Evolutionary conservation across 2,888 invertebrate species (phyloP).

Genomic region (Apotomis turbidana): DNA sequence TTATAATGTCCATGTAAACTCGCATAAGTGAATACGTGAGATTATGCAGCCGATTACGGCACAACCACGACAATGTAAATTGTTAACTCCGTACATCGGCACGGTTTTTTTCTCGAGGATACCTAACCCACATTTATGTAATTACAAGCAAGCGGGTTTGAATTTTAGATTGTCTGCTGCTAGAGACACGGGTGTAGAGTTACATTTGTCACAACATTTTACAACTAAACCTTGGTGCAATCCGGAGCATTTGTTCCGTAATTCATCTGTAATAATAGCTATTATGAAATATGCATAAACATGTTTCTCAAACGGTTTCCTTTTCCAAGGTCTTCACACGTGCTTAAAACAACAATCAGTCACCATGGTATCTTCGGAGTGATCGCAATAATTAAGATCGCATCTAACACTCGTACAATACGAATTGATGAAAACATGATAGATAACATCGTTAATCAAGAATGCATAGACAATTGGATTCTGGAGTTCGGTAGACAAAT

Average conservation of each 20-base stretch:
- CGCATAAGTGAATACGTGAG: conserved; percentile 51
- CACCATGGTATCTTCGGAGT: conserved; percentile 17
- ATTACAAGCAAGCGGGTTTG: conserved; percentile 40
- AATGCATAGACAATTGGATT: conserved; percentile 12
- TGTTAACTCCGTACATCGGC: conserved; percentile 55
- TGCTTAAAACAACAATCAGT: conserved; percentile 21
- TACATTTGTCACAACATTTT: conserved; percentile 36
- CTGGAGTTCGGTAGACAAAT: conserved; percentile 12
- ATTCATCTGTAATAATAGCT: conserved; percentile 25
- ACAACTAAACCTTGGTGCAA: conserved; percentile 27
- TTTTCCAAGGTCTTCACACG: conserved; percentile 32
- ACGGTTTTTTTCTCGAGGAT: conserved; percentile 55
- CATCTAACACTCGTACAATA: conserved; percentile 33
- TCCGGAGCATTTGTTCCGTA: conserved; percentile 36
- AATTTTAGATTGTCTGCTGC: conserved; percentile 33
- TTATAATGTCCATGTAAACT: conserved; percentile 40
- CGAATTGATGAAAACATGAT: conserved; percentile 35
- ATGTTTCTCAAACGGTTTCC: conserved; percentile 11
- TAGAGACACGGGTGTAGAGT: conserved; percentile 19
- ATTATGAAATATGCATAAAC: conserved; percentile 35
- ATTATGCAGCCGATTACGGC: conserved; percentile 51
- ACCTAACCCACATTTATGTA: conserved; percentile 54
- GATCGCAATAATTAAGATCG: conserved; percentile 36
- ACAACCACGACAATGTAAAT: conserved; percentile 55
- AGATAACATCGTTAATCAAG: conserved; percentile 39